phyloP scores from a whole-genome alignment of 1,140 invertebrate species.

The Proctacanthus coquilletti region DNA sequence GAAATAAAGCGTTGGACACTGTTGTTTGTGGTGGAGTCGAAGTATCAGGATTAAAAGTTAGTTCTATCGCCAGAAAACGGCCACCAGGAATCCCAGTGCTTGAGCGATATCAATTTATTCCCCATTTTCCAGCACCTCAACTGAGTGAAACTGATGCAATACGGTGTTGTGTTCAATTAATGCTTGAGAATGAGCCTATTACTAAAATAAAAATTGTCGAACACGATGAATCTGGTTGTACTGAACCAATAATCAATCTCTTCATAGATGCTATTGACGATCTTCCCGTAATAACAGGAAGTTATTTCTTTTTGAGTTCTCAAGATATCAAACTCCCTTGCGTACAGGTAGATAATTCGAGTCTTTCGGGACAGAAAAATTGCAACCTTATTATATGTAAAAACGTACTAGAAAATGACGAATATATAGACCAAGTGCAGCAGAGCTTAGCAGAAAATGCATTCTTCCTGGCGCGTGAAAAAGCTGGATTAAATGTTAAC shows the following conservation, averaged over 20 bases:
- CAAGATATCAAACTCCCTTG: slow-evolving; percentile 34
- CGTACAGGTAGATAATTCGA: slow-evolving; percentile 43
- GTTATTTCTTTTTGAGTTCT: slow-evolving; percentile 33
- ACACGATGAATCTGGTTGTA: slow-evolving; percentile 29
- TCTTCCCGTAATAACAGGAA: slow-evolving; percentile 36
- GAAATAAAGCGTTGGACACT: neutral
- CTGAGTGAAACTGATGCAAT: slow-evolving; percentile 19
- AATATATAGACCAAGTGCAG: slow-evolving; percentile 18
- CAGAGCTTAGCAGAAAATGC: slow-evolving; percentile 27
- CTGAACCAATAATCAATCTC: slow-evolving; percentile 33
- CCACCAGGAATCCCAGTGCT: slow-evolving; percentile 42
- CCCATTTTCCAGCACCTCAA: slow-evolving; percentile 36
- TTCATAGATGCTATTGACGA: slow-evolving; percentile 41
- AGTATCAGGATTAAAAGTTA: slow-evolving; percentile 59
- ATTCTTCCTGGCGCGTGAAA: slow-evolving; percentile 34
- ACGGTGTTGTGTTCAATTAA: slow-evolving; percentile 37
- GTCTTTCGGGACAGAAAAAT: slow-evolving; percentile 37
- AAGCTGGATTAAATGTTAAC: slow-evolving; percentile 8
- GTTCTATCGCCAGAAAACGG: slow-evolving; percentile 48
- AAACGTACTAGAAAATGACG: slow-evolving; percentile 26
- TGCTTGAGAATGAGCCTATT: slow-evolving; percentile 53
- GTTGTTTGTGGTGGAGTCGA: slow-evolving; percentile 60
- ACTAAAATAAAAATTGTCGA: slow-evolving; percentile 55
- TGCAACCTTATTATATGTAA: slow-evolving; percentile 37
- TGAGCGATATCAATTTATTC: slow-evolving; percentile 56